These are phyloP conservation scores for Sebastes variabilis DNA, from an alignment of 2,797 vertebrate genomes.

Conservation along the genomic window DNA sequence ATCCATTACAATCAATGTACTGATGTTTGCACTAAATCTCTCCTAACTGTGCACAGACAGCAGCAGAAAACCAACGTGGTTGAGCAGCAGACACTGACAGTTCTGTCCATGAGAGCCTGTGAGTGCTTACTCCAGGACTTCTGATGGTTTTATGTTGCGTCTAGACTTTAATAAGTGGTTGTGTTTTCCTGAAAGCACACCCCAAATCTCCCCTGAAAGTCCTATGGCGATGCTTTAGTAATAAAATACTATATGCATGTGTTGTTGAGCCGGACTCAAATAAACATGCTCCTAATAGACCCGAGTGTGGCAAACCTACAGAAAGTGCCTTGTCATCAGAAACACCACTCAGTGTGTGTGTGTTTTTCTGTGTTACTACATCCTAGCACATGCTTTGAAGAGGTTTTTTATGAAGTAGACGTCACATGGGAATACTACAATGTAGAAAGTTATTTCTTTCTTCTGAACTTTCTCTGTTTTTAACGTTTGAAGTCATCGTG, in stretches of 20 bases:
- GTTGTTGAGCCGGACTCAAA: conserved; percentile 71
- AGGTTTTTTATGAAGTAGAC: conserved; percentile 38
- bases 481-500: background rate
- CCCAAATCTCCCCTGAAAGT: conserved; percentile 84
- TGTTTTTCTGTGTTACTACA: background rate
- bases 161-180: conserved; percentile 99
- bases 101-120: conserved; percentile 65
- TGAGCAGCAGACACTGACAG: conserved; percentile 64
- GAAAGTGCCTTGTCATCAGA: conserved; percentile 66
- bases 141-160: conserved; percentile 95
- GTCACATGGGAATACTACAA: conserved; percentile 31
- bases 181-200: conserved; percentile 82
- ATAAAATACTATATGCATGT: conserved; percentile 80
- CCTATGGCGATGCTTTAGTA: conserved; percentile 80
- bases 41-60: conserved; percentile 40
- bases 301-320: conserved; percentile 66
- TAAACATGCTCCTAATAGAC: conserved; percentile 75
- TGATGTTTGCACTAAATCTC: conserved; percentile 30
- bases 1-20: background rate
- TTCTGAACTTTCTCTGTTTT: background rate
- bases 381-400: conserved; percentile 29
- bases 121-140: conserved; percentile 86
- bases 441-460: background rate
- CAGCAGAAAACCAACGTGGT: conserved; percentile 53
- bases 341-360: conserved; percentile 30